Base-by-base conservation (phyloP, 2,113 vertebrate genomes). In the Clupea harengus region DNA sequence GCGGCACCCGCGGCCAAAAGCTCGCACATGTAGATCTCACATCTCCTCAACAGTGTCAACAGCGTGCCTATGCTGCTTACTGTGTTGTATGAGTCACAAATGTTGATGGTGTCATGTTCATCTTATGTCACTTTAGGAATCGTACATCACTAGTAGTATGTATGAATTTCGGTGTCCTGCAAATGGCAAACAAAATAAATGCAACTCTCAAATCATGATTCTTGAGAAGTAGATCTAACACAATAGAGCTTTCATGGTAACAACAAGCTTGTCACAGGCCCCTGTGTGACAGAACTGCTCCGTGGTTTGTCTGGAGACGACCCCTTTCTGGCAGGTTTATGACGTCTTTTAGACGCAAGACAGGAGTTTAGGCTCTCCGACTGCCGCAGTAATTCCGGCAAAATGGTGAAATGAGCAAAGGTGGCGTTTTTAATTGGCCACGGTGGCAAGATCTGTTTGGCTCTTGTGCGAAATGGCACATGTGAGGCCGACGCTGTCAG, bases 371-470 rank as follows among this genome's bases (percentile, higher is more conserved):
- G 13, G 54, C 28, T 32, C 28, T 39, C 13, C 28, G 1, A 78
- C 25, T 17, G 44, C 72, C 28, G 15, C 28, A 78, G 32, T 44
- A 78, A 78, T 32, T 13, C 72, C 1, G 72, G 4, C 72, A 90
- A 92, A 92, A 54, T 2, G 67, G 39, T 50, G 28, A 78, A 78
- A 78, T 78, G 72, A 39, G 72, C 72, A 78, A 25, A 52, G 22
- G 72, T 83, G 52, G 60, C 85, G 80, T 84, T 64, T 86, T 87
- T 87, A 88, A 90, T 87, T 85, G 86, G 80, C 82, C 89, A 85
- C 86, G n/a, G 87, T 75, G 84, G 87, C 6, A 32, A 11, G 28
- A 39, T 78, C 13, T 10, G 72, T 32, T 78, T 32, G 13, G 10
- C 11, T 39, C 25, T 11, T 32, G 72, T 39, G 32, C 11, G 32